A percentile compares a stretch with the other conserved stretches of the same genome.
Evolutionary conservation across 2,113 vertebrate species (phyloP).

Genomic region (Macquaria ambigua): DNA sequence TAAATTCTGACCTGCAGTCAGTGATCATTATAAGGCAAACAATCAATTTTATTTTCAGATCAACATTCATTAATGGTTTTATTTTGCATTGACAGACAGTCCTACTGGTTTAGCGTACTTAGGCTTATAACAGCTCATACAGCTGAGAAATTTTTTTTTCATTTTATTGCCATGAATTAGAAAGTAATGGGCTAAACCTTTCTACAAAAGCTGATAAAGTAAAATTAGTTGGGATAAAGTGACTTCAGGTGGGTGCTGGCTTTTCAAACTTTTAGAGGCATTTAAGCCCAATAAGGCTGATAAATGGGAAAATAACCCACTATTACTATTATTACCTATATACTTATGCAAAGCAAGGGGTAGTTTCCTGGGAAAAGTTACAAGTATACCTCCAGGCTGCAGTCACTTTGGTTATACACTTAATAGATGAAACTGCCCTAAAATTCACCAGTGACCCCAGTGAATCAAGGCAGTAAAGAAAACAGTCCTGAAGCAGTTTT

Average conservation of each 20-base stretch:
- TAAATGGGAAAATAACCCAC: neutral
- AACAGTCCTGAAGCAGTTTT: conserved; percentile 34
- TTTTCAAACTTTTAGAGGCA: neutral
- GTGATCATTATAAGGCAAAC: neutral
- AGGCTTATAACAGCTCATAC: neutral
- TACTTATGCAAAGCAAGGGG: neutral
- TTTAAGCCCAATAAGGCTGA: neutral
- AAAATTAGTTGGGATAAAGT: no score
- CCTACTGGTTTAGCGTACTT: neutral
- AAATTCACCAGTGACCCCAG: conserved; percentile 26
- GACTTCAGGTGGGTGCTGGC: neutral
- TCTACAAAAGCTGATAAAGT: neutral
- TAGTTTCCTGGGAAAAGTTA: neutral
- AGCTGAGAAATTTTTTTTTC: neutral
- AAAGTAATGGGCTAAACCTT: neutral
- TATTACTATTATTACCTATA: neutral
- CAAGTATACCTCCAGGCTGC: neutral
- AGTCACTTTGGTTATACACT: neutral
- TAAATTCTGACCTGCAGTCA: neutral
- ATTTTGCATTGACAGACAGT: neutral
- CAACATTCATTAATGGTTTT: neutral
- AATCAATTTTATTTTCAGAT: neutral
- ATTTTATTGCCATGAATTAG: neutral
- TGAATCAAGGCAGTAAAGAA: conserved; percentile 32
- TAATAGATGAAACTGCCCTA: conserved; percentile 11